Evolutionary conservation across 2,888 invertebrate species (phyloP).

Genomic region (Marronus borbonicus): DNA sequence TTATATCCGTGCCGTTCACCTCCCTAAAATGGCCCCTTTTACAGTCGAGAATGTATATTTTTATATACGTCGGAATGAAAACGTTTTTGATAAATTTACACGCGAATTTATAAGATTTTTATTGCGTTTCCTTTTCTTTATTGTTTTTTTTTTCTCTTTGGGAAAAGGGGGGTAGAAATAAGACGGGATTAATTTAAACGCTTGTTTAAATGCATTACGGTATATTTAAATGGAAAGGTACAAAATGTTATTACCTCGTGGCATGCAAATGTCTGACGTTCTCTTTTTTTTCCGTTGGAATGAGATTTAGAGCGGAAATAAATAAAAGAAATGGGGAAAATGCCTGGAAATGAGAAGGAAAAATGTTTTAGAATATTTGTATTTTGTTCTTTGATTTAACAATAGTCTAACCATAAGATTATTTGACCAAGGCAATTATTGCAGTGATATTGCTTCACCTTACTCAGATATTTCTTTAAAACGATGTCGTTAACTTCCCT

Average conservation of each 20-base stretch:
- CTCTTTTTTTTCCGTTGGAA: no score
- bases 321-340: no score
- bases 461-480: no score
- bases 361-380: no score
- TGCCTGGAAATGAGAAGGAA: no score
- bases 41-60: slow-evolving; percentile 32
- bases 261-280: background rate
- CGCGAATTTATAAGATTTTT: slow-evolving; percentile 39
- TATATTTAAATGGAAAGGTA: slow-evolving; percentile 10
- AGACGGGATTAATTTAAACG: slow-evolving; percentile 29
- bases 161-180: background rate
- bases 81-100: slow-evolving; percentile 41
- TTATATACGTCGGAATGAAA: slow-evolving; percentile 39
- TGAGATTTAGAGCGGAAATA: no score
- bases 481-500: no score
- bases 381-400: no score
- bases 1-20: slow-evolving; percentile 43
- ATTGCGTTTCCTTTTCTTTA: slow-evolving; percentile 2
- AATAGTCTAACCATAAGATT: no score
- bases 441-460: no score
- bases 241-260: slow-evolving; percentile 9
- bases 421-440: no score
- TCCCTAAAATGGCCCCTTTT: slow-evolving; percentile 22
- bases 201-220: slow-evolving; percentile 18
- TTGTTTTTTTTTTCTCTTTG: slow-evolving; percentile 1